A percentile compares a stretch with the other conserved stretches of the same genome.
Conservation (phyloP, 2,888 invertebrate genomes). For the Neoscelio sp. region DNA sequence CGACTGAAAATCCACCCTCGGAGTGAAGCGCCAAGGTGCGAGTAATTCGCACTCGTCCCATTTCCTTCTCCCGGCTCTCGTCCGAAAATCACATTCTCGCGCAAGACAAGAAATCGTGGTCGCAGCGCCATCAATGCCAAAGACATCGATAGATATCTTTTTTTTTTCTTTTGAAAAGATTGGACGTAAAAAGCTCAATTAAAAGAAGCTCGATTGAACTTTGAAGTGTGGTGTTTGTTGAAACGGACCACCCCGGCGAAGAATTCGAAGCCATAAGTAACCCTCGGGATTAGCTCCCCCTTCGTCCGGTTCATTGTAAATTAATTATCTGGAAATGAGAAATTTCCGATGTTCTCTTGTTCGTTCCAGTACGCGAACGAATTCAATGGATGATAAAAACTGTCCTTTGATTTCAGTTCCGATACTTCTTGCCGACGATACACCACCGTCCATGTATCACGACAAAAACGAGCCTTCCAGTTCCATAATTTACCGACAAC, state of each 20-base stretch:
- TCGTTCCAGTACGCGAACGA: conserved; percentile 69
- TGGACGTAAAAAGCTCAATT: conserved; percentile 48
- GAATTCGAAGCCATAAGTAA: conserved; percentile 77
- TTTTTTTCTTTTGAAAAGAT: conserved; percentile 22
- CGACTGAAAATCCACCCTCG: conserved; percentile 69
- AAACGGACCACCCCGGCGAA: conserved; percentile 61
- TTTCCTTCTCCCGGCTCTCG: conserved; percentile 55
- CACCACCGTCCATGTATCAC: conserved; percentile 59
- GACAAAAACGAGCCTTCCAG: conserved; percentile 60
- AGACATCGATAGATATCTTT: neutral
- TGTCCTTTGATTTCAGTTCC: conserved; percentile 78
- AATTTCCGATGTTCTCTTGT: conserved; percentile 81
- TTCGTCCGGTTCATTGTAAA: conserved; percentile 82
- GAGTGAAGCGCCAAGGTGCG: conserved; percentile 62
- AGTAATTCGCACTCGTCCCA: conserved; percentile 63
- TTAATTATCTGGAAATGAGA: conserved; percentile 83
- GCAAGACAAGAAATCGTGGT: neutral
- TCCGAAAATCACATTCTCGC: conserved; percentile 22
- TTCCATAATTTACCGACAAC: conserved; percentile 63
- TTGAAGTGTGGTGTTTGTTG: conserved; percentile 45
- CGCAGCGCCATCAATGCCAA: neutral
- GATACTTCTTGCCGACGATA: conserved; percentile 63
- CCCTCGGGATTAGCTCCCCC: conserved; percentile 78
- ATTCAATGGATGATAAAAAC: conserved; percentile 80
- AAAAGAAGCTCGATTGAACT: conserved; percentile 56